These are phyloP conservation scores for Pseudoips prasinana DNA, from an alignment of 2,888 invertebrate genomes.

Conservation along the genomic window DNA sequence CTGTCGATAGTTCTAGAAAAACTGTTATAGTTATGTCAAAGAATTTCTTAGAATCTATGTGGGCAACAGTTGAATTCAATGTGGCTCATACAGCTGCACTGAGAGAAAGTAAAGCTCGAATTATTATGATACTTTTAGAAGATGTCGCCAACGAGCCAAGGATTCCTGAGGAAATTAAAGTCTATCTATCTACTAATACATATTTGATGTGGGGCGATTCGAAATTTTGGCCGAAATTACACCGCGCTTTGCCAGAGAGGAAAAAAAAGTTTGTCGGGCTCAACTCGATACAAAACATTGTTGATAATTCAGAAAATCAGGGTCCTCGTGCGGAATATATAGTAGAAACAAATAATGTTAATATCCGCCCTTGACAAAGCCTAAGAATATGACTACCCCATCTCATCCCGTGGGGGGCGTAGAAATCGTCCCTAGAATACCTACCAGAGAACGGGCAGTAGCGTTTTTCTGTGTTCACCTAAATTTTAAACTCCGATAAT, in stretches of 20 bases:
- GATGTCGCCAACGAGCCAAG: slow-evolving; percentile 74
- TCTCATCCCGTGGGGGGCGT: too few species aligned
- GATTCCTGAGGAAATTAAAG: slow-evolving; percentile 68
- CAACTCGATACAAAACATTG: neutral
- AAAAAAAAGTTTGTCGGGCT: slow-evolving; percentile 12
- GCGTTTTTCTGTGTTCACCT: too few species aligned
- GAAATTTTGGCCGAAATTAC: slow-evolving; percentile 89
- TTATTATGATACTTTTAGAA: slow-evolving; percentile 85
- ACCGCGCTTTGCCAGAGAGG: slow-evolving; percentile 83
- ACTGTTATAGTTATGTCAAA: slow-evolving; percentile 31
- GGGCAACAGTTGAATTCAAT: slow-evolving; percentile 84
- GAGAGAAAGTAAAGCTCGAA: slow-evolving; percentile 81
- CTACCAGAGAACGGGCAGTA: too few species aligned
- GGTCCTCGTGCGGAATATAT: too few species aligned
- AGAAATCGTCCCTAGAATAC: too few species aligned
- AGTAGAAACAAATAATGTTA: too few species aligned
- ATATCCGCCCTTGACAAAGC: too few species aligned
- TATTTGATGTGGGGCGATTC: slow-evolving; percentile 91
- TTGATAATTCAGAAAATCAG: too few species aligned
- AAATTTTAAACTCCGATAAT: too few species aligned
- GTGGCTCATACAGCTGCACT: slow-evolving; percentile 72
- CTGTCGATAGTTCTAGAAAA: slow-evolving; percentile 15
- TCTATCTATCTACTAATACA: slow-evolving; percentile 88
- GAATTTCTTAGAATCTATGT: slow-evolving; percentile 62
- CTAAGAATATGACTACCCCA: too few species aligned